Evolutionary conservation across 2,113 vertebrate genomes (phyloP), one percentile per base, ranked within the genome.

Genomic region (Pterocles burchelli): DNA sequence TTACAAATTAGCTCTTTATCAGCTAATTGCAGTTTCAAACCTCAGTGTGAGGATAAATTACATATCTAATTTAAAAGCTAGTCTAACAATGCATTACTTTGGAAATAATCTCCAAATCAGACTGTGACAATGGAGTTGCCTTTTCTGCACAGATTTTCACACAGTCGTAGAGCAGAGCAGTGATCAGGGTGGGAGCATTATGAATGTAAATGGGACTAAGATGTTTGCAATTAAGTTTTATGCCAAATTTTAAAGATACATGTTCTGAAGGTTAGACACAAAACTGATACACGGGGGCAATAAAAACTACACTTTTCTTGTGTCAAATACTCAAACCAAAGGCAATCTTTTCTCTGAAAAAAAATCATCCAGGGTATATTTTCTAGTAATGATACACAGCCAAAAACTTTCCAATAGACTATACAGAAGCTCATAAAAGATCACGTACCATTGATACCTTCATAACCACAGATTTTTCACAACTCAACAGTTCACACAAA

Each of bases 111-210:
- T 93, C 75, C 85, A 80, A 48, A 77, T 80, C 59, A 84, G 52
- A 19, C 38, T 41, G 65, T 38, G 59, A 63, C 70, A 36, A 4
- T 58, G 67, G 63, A 85, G 62, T 17, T 81, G 49, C 57, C 26
- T 62, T n/a, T 55, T 41, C 68, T 57, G 31, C 41, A 48, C 5
- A 34, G 45, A 84, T 71, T 74, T 94, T 71, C 46, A 90, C 43
- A 51, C 0, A 0, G 24, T 11, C 0, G 0, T 25, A 33, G 12
- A 28, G n/a, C 0, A 74, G 7, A 52, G 33, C 16, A 68, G 45
- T n/a, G 74, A 74, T 36, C 51, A 75, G 29, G 8, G 45, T n/a
- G 29, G 57, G 13, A 81, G 8, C 29, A 25, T 46, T 59, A 73
- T 48, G 8, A 82, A 74, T 26, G 29, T 15, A 66, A 54, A 82